phyloP scores from a whole-genome alignment of 2,113 vertebrate species.

The Gobiocypris rarus region DNA sequence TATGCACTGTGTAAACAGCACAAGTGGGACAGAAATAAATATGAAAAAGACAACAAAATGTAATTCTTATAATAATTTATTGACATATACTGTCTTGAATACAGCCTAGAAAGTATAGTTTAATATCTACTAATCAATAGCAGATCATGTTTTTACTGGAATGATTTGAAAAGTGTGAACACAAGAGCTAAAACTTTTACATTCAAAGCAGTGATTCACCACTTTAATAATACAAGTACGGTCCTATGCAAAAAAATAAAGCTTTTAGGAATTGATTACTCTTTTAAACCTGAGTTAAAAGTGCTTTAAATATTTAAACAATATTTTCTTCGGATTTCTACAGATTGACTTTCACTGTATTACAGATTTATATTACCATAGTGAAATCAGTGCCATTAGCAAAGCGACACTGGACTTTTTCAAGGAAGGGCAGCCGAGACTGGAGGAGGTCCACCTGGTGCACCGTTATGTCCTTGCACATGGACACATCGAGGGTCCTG shows the following conservation, averaged over 20 bases:
- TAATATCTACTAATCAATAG: conserved; percentile 22
- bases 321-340: too few species aligned
- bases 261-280: not conserved
- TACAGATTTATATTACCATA: conserved; percentile 57
- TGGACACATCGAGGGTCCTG: conserved; percentile 79
- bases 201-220: conserved; percentile 14
- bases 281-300: not conserved
- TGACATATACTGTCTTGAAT: not conserved
- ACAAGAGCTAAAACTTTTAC: not conserved
- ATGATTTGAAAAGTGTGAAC: not conserved
- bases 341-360: not conserved
- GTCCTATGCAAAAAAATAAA: not conserved
- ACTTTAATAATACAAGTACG: not conserved
- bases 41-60: not conserved
- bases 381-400: conserved; percentile 72
- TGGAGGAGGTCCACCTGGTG: conserved; percentile 75
- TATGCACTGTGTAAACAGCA: not conserved
- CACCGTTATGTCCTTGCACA: conserved; percentile 77
- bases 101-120: not conserved
- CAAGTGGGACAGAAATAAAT: not conserved
- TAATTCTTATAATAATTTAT: not conserved
- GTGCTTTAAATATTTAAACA: conserved; percentile 11
- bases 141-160: not conserved
- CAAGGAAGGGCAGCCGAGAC: conserved; percentile 76
- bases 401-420: conserved; percentile 75